A percentile compares a stretch with the other conserved stretches of the same genome.
Conservation (phyloP, 1,140 invertebrate species). For the Drosophila nigrodunni region DNA sequence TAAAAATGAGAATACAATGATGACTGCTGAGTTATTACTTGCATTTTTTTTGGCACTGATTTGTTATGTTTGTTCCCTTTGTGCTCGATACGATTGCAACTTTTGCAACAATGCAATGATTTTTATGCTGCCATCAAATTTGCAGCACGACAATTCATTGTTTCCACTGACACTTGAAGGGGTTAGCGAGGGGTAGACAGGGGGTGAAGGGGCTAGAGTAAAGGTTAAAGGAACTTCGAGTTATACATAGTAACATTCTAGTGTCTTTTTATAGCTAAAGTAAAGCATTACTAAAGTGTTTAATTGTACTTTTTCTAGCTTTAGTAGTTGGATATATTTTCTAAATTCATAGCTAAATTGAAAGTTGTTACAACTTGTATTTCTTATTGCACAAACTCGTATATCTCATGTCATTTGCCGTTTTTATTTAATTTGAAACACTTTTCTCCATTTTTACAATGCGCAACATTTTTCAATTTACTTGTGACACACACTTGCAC, state of each 20-base stretch:
- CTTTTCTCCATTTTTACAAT: slow-evolving; percentile 70
- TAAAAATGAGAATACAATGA: slow-evolving; percentile 60
- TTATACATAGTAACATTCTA: no score
- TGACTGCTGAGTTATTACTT: slow-evolving; percentile 71
- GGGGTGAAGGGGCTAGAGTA: no score
- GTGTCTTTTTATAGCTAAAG: no score
- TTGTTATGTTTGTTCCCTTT: slow-evolving; percentile 55
- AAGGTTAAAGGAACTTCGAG: no score
- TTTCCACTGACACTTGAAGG: background rate
- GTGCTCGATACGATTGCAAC: slow-evolving; percentile 40
- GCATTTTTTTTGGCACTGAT: slow-evolving; percentile 64
- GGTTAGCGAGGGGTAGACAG: no score
- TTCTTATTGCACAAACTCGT: background rate
- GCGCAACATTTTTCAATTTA: slow-evolving; percentile 74
- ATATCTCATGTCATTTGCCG: slow-evolving; percentile 64
- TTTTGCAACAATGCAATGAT: slow-evolving; percentile 72
- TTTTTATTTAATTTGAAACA: slow-evolving; percentile 79
- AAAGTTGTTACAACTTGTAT: no score
- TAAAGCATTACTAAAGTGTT: no score
- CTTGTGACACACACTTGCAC: slow-evolving; percentile 57
- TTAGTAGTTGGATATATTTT: no score
- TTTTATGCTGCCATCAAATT: slow-evolving; percentile 72
- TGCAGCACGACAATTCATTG: slow-evolving; percentile 38
- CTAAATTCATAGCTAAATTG: no score
- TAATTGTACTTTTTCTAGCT: no score